Base-by-base conservation (phyloP, 2,888 invertebrate genomes). In the Atethmia centrago region DNA sequence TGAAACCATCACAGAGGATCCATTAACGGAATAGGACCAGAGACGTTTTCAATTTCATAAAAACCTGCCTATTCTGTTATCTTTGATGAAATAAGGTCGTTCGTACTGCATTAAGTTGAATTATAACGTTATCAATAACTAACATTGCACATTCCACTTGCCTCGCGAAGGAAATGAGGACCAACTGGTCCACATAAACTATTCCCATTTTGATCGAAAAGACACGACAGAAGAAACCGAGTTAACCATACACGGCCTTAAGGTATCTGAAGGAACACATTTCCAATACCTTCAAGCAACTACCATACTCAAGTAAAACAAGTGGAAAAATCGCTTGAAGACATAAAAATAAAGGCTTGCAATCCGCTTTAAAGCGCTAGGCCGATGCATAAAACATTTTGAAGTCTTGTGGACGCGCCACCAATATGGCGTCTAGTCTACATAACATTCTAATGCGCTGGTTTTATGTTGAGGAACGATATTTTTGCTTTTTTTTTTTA, bases 331-430 rank as follows among this genome's bases (percentile, higher is more conserved):
- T 79, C 63, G 65, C 64, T 74, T 67, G 61, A 71, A 83, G 65
- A 72, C 53, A 85, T 89, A 88, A 88, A 87, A 89, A 36, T 87
- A 86, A 86, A 81, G 51, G 51, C 42, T 31, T 71, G 88, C 90
- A 90, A 90, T 91, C 88, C 89, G 88, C 88, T 88, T 89, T 74
- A 84, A 90, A 90, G 85, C 77, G 75, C 84, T 85, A 76, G 87
- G 85, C 81, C 85, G 87, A 77, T 91, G 90, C 90, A 91, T 92
- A 90, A 92, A 91, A 91, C 90, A 92, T 92, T 89, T 90, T 89
- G 79, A 90, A 84, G 88, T 81, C 80, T 79, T 84, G 79, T 87
- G 88, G 86, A 88, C 85, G 86, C 85, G 82, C 88, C 80, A 81
- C 88, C 89, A 90, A 90, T 90, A 90, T 89, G 88, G 88, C 87